Evolutionary conservation across 2,888 invertebrate genomes (phyloP), one percentile per base, ranked within the genome.

Genomic region (Meiosimyza decipiens): DNA sequence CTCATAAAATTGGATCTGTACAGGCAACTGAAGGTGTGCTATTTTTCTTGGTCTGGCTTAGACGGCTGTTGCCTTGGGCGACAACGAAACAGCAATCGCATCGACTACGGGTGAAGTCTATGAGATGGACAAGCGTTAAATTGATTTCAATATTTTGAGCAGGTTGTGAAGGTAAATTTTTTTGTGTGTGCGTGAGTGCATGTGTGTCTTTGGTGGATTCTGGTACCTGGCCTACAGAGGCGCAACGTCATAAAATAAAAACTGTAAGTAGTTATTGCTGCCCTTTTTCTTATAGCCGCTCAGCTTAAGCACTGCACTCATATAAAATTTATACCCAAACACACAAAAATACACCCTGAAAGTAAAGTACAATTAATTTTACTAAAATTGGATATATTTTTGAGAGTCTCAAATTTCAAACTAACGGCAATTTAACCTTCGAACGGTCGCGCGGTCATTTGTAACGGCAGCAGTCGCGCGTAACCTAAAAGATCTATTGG

Each of bases 101-200:
- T 49, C 18, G 16, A 40, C 40, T 12, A 28, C 59, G 28, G 16
- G 51, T 55, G 28, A 28, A 28, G 4, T 73, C 51, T 68, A 76
- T 75, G 74, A 75, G 80, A 79, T 82, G 81, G 83, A 83, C 81
- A 82, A 82, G 83, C 83, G 84, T 83, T 80, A 82, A 84, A 84
- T 84, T 81, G 79, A 81, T 80, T 82, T 78, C 74, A 79, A 77
- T 81, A 77, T 80, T 82, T 81, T 75, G 79, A 80, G 82, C 79
- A 70, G 51, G 64, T n/a, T 51, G 28, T 49, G 33, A 51, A 51
- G 62, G 55, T 63, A 33, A 16, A 49, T n/a, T 49, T 18, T 71
- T 71, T 28, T 62, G 60, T 52, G 54, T 9, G 66, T 18, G 49
- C 52, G 49, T 51, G n/a, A 54, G 63, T 47, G 55, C 18, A 51